Evolutionary conservation across 2,888 invertebrate species (phyloP).

Genomic region (Galeruca laticollis): DNA sequence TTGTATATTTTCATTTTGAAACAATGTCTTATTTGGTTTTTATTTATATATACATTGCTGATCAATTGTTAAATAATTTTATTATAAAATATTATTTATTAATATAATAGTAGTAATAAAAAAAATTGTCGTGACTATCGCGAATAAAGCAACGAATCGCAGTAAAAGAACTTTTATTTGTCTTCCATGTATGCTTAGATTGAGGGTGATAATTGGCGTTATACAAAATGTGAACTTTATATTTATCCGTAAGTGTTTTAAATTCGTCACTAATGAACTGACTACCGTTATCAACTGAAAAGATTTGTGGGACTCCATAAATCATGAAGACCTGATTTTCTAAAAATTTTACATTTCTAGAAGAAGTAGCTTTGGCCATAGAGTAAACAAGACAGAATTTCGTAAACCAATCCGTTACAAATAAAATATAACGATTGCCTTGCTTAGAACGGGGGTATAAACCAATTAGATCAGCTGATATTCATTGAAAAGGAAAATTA

Average conservation of each 20-base stretch:
- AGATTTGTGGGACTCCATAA: conserved; percentile 39
- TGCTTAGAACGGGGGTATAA: conserved; percentile 39
- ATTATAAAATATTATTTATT: no score
- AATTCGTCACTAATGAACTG: conserved; percentile 37
- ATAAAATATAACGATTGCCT: conserved; percentile 20
- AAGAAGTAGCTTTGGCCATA: conserved; percentile 18
- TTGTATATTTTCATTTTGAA: no score
- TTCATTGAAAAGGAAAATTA: conserved; percentile 42
- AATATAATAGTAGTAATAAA: no score
- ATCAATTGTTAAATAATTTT: no score
- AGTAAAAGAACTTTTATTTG: conserved; percentile 54
- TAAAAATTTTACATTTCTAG: conserved; percentile 33
- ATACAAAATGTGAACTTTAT: conserved; percentile 46
- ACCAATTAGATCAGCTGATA: no score
- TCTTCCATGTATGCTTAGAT: conserved; percentile 57
- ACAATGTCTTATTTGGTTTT: no score
- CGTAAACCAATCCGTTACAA: no score
- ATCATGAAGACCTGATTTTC: conserved; percentile 43
- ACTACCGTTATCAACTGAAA: conserved; percentile 37
- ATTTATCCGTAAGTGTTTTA: conserved; percentile 36
- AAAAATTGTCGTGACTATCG: conserved; percentile 38
- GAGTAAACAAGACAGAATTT: conserved; percentile 11
- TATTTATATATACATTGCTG: no score
- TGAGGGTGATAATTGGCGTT: conserved; percentile 57
- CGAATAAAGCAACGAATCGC: conserved; percentile 47